Conservation (phyloP, 2,797 vertebrate genomes). For the Pogoniulus pusillus region DNA sequence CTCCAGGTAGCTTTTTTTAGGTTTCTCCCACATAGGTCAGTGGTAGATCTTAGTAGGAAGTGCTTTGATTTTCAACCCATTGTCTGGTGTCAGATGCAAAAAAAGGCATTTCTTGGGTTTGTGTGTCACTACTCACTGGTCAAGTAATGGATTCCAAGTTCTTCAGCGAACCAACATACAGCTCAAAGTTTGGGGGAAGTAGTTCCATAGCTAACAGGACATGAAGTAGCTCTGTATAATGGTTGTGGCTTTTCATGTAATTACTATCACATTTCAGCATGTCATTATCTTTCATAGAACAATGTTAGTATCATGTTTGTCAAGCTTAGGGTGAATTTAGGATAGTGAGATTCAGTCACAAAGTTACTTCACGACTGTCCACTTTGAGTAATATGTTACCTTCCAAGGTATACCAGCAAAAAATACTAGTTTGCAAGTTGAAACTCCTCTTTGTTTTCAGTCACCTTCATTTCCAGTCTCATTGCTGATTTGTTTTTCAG, state of each 20-base stretch:
- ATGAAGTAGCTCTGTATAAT: neutral
- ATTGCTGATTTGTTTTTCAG: neutral
- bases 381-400: neutral
- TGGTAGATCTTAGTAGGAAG: neutral
- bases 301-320: neutral
- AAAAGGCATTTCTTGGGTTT: neutral
- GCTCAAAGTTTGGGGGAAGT: neutral
- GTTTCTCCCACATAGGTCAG: neutral
- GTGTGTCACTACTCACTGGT: neutral
- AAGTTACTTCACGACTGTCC: neutral
- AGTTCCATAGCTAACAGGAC: neutral
- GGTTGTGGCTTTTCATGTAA: neutral
- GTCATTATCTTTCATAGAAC: neutral
- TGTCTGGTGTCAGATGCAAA: neutral
- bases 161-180: neutral
- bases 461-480: neutral
- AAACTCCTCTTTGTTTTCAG: neutral
- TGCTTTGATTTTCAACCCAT: neutral
- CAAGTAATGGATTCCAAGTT: neutral
- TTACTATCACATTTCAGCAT: neutral
- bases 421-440: neutral
- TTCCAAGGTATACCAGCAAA: neutral
- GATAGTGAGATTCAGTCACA: neutral
- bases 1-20: neutral
- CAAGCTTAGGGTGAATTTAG: neutral